Evolutionary conservation across 1,140 invertebrate genomes (phyloP), one percentile per base, ranked within the genome.

Genomic region (Vanessa tameamea): DNA sequence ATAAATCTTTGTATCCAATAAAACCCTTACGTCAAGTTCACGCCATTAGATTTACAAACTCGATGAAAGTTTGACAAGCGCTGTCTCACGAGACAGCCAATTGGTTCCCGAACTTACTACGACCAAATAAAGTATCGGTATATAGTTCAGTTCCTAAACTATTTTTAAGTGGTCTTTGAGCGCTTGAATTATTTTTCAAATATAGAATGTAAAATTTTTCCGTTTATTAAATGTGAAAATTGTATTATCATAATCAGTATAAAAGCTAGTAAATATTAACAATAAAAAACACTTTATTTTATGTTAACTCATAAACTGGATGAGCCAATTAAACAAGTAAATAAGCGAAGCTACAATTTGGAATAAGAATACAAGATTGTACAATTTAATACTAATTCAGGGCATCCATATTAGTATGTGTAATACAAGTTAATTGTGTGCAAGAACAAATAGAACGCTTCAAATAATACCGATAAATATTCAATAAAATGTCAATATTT

Each of bases 41-140:
- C 47, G 26, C n/a, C 43, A 69, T 70, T 51, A 64, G 47, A 53
- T 71, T 53, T 37, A 61, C 26, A 47, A 63, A 64, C 16, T 55
- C 53, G 50, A 57, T 43, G 50, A 48, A 69, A 77, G 59, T 73
- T 77, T 77, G 75, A 69, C 59, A 76, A 68, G 47, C 70, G 66
- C 75, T 69, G 61, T 63, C 66, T 64, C 74, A 23, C 43, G 74
- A 55, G 64, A 76, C 69, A 20, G 48, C 26, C 69, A 70, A 74
- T 74, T 72, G 75, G 65, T 59, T 66, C 55, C 51, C 69, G 57
- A 68, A 61, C 68, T 57, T 48, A 43, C 55, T 55, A 47, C 68
- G 68, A 69, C 48, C 57, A 57, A 61, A 23, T 63, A 69, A 26
- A 61, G 37, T 61, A 37, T 23, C 23, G 15, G 26, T 26, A n/a